phyloP scores from a whole-genome alignment of 2,797 vertebrate genomes.

The Pangasius djambal region DNA sequence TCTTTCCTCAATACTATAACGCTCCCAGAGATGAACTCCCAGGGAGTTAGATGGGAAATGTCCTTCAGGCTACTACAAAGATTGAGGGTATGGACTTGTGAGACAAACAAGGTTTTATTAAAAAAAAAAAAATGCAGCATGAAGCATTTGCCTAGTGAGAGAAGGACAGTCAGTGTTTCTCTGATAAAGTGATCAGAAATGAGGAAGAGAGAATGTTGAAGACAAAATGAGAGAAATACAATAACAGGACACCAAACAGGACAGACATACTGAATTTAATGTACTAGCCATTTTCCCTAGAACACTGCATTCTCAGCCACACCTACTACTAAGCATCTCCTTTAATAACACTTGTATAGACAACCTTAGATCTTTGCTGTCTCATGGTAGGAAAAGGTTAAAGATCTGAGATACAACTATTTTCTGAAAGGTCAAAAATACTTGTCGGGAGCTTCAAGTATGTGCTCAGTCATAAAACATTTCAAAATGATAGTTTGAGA shows the following conservation, averaged over 20 bases:
- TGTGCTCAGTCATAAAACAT: not conserved
- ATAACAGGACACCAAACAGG: not conserved
- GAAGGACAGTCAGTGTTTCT: not conserved
- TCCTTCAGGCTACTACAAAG: not conserved
- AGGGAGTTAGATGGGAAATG: not conserved
- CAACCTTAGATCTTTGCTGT: not conserved
- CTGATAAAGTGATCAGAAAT: not conserved
- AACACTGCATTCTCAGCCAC: not conserved
- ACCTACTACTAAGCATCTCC: not conserved
- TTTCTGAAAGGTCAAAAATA: conserved; percentile 23
- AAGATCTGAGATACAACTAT: conserved; percentile 15
- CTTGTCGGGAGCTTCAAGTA: not conserved
- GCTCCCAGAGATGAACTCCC: conserved; percentile 1
- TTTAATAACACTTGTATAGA: not conserved
- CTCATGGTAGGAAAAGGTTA: conserved; percentile 24
- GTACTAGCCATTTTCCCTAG: not conserved
- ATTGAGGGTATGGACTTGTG: not conserved
- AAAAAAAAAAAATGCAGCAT: not conserved
- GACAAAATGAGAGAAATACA: not conserved
- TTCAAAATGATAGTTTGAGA: not conserved
- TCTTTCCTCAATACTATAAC: conserved; percentile 13
- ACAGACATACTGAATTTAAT: not conserved
- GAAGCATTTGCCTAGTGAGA: not conserved
- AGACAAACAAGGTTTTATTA: not conserved
- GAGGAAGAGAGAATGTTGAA: not conserved